phyloP scores from a whole-genome alignment of 1,140 invertebrate genomes.

The Aphis gossypii region DNA sequence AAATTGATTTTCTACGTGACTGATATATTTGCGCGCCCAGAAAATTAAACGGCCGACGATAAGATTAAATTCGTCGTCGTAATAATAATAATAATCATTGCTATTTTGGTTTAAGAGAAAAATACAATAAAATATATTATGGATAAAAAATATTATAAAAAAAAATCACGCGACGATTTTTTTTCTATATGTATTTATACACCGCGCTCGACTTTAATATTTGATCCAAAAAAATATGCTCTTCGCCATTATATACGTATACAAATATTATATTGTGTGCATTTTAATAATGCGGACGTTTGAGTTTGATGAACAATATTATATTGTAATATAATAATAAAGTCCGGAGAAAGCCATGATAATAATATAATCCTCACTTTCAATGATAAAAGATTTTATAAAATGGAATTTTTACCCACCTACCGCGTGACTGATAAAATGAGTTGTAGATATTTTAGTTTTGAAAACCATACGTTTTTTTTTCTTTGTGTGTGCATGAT shows the following conservation, averaged over 20 bases:
- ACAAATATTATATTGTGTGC: not conserved
- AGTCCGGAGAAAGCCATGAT: not conserved
- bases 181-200: not conserved
- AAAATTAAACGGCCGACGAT: not conserved
- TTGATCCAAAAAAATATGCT: not conserved
- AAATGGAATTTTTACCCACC: not conserved
- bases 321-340: not conserved
- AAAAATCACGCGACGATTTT: not conserved
- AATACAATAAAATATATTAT: not conserved
- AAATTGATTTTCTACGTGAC: slow-evolving; percentile 34
- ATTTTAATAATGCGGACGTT: not conserved
- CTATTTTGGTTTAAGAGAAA: not conserved
- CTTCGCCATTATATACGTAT: not conserved
- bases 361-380: not conserved
- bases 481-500: not conserved
- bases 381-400: not conserved
- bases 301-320: not conserved
- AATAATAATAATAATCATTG: not conserved
- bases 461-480: not conserved
- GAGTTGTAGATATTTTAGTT: not conserved
- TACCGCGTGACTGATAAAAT: not conserved
- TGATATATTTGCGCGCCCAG: not conserved
- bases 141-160: not conserved
- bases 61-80: not conserved
- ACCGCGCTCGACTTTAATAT: not conserved